Percentiles rank a stretch among this genome's conserved stretches.
These are phyloP conservation scores for Myopa tessellatipennis DNA, from an alignment of 2,888 invertebrate species.

Conservation along the genomic window DNA sequence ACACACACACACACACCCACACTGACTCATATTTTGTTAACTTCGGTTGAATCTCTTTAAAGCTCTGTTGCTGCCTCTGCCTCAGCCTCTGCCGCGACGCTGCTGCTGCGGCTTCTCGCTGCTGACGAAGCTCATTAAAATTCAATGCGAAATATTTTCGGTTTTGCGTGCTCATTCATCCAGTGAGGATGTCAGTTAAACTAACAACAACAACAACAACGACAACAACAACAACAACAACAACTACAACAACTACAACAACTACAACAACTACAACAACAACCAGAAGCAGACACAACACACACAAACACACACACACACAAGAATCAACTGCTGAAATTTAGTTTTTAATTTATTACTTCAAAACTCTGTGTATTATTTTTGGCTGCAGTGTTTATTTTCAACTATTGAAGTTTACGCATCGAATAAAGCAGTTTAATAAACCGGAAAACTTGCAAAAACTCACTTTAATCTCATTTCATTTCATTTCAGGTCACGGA, in stretches of 20 bases:
- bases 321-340: neutral
- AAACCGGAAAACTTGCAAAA: too few species aligned
- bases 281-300: neutral
- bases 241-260: neutral
- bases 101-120: conserved; percentile 11
- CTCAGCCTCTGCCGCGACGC: neutral
- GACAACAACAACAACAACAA: neutral
- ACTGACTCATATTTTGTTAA: neutral
- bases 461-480: too few species aligned
- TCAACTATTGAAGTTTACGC: too few species aligned
- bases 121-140: conserved; percentile 45
- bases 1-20: neutral
- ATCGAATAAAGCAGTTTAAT: too few species aligned
- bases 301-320: neutral
- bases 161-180: conserved; percentile 34
- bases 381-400: too few species aligned
- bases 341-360: neutral
- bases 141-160: conserved; percentile 45
- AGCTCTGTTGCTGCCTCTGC: neutral
- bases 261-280: neutral
- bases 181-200: conserved; percentile 22
- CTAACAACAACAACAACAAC: conserved; percentile 3
- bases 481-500: too few species aligned
- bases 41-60: neutral
- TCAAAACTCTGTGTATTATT: neutral